phyloP scores from a whole-genome alignment of 1,140 invertebrate genomes.

The Tetranychus cinnabarinus region DNA sequence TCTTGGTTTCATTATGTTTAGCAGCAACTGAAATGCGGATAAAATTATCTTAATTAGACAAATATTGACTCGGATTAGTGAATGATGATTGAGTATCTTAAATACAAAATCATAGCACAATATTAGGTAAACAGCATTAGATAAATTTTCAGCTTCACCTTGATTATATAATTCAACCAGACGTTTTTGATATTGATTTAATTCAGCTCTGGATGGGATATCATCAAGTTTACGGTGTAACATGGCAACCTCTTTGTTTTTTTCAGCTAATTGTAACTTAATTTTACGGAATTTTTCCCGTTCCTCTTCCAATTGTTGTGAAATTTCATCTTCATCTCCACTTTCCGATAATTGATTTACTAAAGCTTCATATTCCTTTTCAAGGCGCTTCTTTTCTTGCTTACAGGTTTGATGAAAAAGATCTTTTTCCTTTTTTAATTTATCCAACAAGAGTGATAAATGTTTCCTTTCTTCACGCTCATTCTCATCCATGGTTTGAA shows the following conservation, averaged over 20 bases:
- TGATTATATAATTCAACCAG: conserved; percentile 92
- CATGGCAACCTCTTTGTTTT: conserved; percentile 28
- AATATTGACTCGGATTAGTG: not conserved
- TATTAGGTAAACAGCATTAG: not conserved
- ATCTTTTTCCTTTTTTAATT: not conserved
- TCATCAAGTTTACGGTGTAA: conserved; percentile 60
- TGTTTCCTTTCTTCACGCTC: not conserved
- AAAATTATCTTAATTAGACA: not conserved
- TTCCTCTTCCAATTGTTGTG: conserved; percentile 14
- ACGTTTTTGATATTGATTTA: conserved; percentile 78
- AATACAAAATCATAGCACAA: conserved; percentile 3
- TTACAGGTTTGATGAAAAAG: not conserved
- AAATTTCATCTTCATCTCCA: conserved; percentile 13
- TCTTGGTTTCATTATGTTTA: conserved; percentile 86
- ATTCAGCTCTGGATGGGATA: conserved; percentile 66
- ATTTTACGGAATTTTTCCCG: conserved; percentile 1
- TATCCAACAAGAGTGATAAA: not conserved
- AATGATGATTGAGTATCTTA: conserved; percentile 6
- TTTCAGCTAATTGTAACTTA: conserved; percentile 11
- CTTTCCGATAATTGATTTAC: conserved; percentile 8
- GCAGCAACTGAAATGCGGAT: conserved; percentile 48
- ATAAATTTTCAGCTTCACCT: conserved; percentile 29
- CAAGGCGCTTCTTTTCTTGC: not conserved
- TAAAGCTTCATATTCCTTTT: not conserved
- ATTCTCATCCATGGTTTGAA: not conserved